phyloP scores from a whole-genome alignment of 1,140 invertebrate species.

The Hyles euphorbiae region DNA sequence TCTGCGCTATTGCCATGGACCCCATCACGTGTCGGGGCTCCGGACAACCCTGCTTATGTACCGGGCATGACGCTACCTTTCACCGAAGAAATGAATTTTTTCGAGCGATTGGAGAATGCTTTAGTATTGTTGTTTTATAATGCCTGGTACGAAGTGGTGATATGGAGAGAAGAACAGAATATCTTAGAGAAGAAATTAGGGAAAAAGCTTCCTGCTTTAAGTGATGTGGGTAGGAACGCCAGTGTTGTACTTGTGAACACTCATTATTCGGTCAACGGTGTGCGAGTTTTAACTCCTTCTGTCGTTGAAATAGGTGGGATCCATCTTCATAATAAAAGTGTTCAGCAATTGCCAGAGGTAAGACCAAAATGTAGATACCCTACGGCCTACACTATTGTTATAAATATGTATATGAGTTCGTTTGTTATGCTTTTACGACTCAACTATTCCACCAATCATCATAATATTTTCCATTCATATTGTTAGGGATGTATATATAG shows the following conservation, averaged over 20 bases:
- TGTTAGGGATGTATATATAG: too few relatives aligned
- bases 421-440: too few relatives aligned
- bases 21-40: slow-evolving; percentile 66
- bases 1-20: slow-evolving; percentile 76
- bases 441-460: too few relatives aligned
- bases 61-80: slow-evolving; percentile 50
- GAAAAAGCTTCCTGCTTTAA: slow-evolving; percentile 17
- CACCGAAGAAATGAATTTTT: slow-evolving; percentile 45
- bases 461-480: too few relatives aligned
- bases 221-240: slow-evolving; percentile 28
- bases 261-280: slow-evolving; percentile 27
- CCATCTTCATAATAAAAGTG: slow-evolving; percentile 30
- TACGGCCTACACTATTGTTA: too few relatives aligned
- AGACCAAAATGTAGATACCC: slow-evolving; percentile 3
- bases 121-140: slow-evolving; percentile 57
- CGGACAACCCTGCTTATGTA: slow-evolving; percentile 74
- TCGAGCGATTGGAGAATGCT: slow-evolving; percentile 72
- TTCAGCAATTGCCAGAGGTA: slow-evolving; percentile 27
- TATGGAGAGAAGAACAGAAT: slow-evolving; percentile 30
- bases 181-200: slow-evolving; percentile 29
- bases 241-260: slow-evolving; percentile 36
- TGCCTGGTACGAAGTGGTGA: slow-evolving; percentile 26
- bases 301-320: slow-evolving; percentile 40
- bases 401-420: too few relatives aligned
- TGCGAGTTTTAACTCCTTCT: slow-evolving; percentile 23